Evolutionary conservation across 2,113 vertebrate species (phyloP).

Genomic region (Istiophorus platypterus): DNA sequence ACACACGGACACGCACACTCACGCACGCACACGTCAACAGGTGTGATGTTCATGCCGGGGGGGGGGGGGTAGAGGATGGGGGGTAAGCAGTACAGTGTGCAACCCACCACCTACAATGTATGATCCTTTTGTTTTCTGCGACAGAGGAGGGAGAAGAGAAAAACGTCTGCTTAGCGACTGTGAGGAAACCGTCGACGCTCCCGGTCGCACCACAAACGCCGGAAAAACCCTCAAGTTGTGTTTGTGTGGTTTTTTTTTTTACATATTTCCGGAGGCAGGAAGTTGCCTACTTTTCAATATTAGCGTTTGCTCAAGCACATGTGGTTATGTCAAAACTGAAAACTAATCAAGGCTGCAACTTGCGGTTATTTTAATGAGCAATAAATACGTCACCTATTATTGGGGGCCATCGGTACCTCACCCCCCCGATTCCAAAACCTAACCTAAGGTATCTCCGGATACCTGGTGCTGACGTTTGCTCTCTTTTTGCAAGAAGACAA

Average conservation of each 20-base stretch:
- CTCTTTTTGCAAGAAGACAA: too few species aligned
- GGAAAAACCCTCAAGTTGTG: too few species aligned
- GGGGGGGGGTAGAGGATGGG: constrained; percentile 23
- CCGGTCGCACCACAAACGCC: too few species aligned
- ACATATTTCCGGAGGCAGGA: background rate
- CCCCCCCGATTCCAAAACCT: too few species aligned
- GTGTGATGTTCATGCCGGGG: constrained; percentile 46
- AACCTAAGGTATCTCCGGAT: too few species aligned
- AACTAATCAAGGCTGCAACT: background rate
- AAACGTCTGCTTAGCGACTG: constrained; percentile 49
- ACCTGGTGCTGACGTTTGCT: too few species aligned
- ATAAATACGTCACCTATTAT: too few species aligned
- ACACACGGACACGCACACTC: too few species aligned
- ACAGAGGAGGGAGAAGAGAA: constrained; percentile 66
- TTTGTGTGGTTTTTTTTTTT: background rate
- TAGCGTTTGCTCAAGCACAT: background rate
- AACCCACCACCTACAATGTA: constrained; percentile 84
- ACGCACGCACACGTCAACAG: background rate
- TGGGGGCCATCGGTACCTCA: too few species aligned
- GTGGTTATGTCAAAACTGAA: background rate
- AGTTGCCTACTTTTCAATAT: background rate
- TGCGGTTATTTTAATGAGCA: background rate
- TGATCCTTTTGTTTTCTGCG: constrained; percentile 84
- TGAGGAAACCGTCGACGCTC: constrained; percentile 4
- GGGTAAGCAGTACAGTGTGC: constrained; percentile 59